Percentiles rank a stretch among this genome's conserved stretches.
Evolutionary conservation across 2,113 vertebrate species (phyloP).

Genomic region (Craseonycteris thonglongyai): DNA sequence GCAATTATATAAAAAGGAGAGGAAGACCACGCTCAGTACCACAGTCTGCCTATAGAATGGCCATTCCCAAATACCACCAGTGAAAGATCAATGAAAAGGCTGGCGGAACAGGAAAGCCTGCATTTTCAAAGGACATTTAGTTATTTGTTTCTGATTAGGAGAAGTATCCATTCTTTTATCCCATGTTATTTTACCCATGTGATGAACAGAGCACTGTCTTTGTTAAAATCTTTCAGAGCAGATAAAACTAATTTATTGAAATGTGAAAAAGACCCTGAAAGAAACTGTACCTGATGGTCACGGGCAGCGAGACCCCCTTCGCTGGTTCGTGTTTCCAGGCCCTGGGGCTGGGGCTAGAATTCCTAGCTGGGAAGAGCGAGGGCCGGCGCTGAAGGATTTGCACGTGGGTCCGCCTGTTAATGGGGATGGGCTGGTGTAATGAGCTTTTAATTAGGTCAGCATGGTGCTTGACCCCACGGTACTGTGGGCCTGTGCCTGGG

Average conservation of each 20-base stretch:
- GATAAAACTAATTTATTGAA: slow-evolving; percentile 83
- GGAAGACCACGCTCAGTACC: slow-evolving; percentile 61
- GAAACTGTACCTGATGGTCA: slow-evolving; percentile 76
- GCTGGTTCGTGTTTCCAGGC: slow-evolving; percentile 72
- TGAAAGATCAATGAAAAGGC: slow-evolving; percentile 73
- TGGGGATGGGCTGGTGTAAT: slow-evolving; percentile 79
- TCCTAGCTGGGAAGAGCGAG: slow-evolving; percentile 72
- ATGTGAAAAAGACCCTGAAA: slow-evolving; percentile 84
- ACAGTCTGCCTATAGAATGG: slow-evolving; percentile 49
- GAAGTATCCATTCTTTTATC: slow-evolving; percentile 74
- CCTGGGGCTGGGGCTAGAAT: slow-evolving; percentile 75
- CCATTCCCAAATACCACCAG: slow-evolving; percentile 74
- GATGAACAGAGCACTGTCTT: slow-evolving; percentile 81
- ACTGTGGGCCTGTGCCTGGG: slow-evolving; percentile 62
- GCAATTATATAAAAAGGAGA: slow-evolving; percentile 74
- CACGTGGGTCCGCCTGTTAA: slow-evolving; percentile 79
- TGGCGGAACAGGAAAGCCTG: slow-evolving; percentile 61
- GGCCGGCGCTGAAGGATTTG: slow-evolving; percentile 77
- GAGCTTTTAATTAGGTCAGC: slow-evolving; percentile 83
- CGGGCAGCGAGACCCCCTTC: slow-evolving; percentile 75
- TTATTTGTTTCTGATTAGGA: slow-evolving; percentile 80
- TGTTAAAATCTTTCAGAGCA: slow-evolving; percentile 78
- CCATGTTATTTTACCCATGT: slow-evolving; percentile 78
- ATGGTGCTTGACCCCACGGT: slow-evolving; percentile 80
- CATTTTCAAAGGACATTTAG: slow-evolving; percentile 75